Evolutionary conservation across 2,113 vertebrate genomes (phyloP), one percentile per base, ranked within the genome.

Genomic region (Otus sunia): DNA sequence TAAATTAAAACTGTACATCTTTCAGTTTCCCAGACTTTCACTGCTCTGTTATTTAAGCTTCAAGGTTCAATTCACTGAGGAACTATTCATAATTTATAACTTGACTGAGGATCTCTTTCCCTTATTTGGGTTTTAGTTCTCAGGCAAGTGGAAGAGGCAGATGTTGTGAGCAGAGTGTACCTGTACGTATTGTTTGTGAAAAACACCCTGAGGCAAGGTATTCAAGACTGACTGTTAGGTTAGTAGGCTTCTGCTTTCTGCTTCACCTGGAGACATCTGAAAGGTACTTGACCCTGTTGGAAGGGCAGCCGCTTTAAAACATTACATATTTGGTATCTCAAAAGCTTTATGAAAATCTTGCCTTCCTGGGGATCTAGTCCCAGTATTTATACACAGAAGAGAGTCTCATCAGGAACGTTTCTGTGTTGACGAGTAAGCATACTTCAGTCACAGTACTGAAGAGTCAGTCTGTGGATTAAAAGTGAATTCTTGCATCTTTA

Each of bases 61-160:
- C 88, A 75, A 94, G 91, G 91, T 91, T 89, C 60, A 85, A 43
- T 69, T 92, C 69, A 76, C 83, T 78, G 86, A 95, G 92, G 73
- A 95, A 34, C 58, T 85, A 64, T 84, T 91, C 69, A 87, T 92
- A 85, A 96, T 94, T 95, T 91, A 97, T 87, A 76, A 78, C 41
- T 68, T 1, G 1, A 0, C 72, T 80, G 76, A 86, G 36, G 27
- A 81, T 84, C 64, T 68, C n/a, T 87, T 90, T 86, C 62, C 68
- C 64, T 87, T 94, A 75, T 67, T 94, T 84, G 45, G 15, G 32
- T 88, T 94, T 90, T 58, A 82, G 23, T 75, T 96, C 79, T 91
- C 68, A 47, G 69, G 43, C 73, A 93, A 86, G 64, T 75, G 71
- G 79, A 86, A 88, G 60, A 87, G 69, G 45, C 80, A 75, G 75